Base-by-base conservation (phyloP, 1,140 invertebrate genomes). In the Tetranychus cinnabarinus region DNA sequence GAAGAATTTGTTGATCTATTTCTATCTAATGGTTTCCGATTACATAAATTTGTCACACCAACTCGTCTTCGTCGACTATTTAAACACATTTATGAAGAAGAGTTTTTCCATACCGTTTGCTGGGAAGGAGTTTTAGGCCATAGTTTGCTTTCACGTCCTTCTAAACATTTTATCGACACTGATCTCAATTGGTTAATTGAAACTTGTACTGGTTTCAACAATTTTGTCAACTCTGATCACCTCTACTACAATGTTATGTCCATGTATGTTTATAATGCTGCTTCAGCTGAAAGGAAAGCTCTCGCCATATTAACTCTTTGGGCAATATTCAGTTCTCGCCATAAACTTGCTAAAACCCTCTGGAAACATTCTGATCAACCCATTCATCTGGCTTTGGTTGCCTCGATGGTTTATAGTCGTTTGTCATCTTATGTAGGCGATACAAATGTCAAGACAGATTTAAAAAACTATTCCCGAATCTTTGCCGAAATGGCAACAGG, bases 1-100 rank as follows among this genome's bases (percentile, higher is more conserved):
- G 74, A 76, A 66, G 70, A 70, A 46, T 76, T 76, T 66, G 70
- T 76, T 0, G 73, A 73, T 35, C 61, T 75, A 13, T 75, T 76
- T 61, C 61, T 76, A 7, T 68, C 72, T 42, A 69, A 72, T 56
- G 72, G 72, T 34, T 71, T 75, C 60, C 66, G 68, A 61, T 65
- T 75, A 45, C 73, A 72, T 58, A 69, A 71, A 55, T 75, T 70
- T 58, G 61, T 75, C 1, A 71, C 64, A 64, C 71, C 66, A 65
- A 69, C 54, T 63, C 47, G 70, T 35, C 63, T 75, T 2, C 68
- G 67, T 35, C 61, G 68, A n/a, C 62, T 76, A 23, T 74, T 72
- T 66, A 69, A 69, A 34, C 70, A 68, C 63, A 67, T 69, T 31
- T 65, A 71, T 36, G 66, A 71, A 61, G 67, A 70, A 60, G 73